phyloP scores from a whole-genome alignment of 1,140 invertebrate genomes.

The Cherax destructor region DNA sequence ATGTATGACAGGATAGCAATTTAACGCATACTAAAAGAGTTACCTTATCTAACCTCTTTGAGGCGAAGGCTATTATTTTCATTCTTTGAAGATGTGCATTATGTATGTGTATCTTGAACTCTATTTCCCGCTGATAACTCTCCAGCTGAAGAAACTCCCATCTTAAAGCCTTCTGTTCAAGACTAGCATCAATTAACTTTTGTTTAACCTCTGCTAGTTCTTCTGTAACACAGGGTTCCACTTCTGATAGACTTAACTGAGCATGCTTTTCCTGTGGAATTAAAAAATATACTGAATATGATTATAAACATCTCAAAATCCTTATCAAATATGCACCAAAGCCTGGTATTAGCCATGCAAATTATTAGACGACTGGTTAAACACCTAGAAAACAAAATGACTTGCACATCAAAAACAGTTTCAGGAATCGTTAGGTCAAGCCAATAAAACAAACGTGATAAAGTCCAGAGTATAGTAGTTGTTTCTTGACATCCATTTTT shows the following conservation, averaged over 20 bases:
- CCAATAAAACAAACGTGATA: too few relatives aligned
- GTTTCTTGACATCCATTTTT: too few relatives aligned
- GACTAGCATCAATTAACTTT: slow-evolving; percentile 15
- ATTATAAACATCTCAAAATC: too few relatives aligned
- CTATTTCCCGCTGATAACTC: slow-evolving; percentile 15
- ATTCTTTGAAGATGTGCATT: slow-evolving; percentile 19
- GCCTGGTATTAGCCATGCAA: too few relatives aligned
- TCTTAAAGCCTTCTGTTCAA: slow-evolving; percentile 25
- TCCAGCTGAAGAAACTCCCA: slow-evolving; percentile 38
- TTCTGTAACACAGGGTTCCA: not conserved
- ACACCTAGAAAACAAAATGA: too few relatives aligned
- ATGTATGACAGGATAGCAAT: not conserved
- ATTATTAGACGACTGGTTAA: too few relatives aligned
- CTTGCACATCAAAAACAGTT: too few relatives aligned
- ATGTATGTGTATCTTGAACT: slow-evolving; percentile 14
- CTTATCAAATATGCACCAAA: too few relatives aligned
- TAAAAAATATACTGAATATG: not conserved
- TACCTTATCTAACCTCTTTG: slow-evolving; percentile 31
- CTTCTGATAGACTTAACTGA: not conserved
- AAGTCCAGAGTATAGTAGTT: too few relatives aligned
- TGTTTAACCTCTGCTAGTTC: slow-evolving; percentile 9
- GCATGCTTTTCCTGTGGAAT: not conserved
- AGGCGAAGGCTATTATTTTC: slow-evolving; percentile 32
- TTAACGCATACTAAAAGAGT: not conserved
- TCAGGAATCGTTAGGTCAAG: too few relatives aligned